Conservation (phyloP, 2,797 vertebrate genomes). For the Scomberomorus guttatus region DNA sequence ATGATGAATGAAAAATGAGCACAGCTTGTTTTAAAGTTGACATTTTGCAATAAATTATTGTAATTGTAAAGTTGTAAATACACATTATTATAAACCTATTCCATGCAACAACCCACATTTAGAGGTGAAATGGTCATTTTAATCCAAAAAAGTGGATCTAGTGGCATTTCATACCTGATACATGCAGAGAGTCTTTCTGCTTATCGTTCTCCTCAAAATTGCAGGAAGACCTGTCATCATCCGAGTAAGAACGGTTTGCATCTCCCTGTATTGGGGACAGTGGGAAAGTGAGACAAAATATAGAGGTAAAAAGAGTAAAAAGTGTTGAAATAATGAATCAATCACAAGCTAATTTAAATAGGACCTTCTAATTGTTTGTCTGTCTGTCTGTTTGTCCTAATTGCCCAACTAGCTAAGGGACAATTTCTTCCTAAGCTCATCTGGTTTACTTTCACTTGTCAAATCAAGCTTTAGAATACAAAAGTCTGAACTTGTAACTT, state of each 20-base stretch:
- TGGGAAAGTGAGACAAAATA: constrained; percentile 7
- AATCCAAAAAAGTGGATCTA: not conserved
- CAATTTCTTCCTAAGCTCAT: not conserved
- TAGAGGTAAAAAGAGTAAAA: constrained; percentile 11
- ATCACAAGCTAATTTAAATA: constrained; percentile 29
- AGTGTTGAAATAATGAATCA: constrained; percentile 22
- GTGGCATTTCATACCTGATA: constrained; percentile 86
- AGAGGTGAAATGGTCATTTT: too few species aligned
- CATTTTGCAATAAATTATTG: too few species aligned
- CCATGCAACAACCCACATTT: too few species aligned
- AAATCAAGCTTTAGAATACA: not conserved
- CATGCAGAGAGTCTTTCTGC: constrained; percentile 89
- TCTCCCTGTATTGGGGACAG: constrained; percentile 89
- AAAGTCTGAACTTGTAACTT: not conserved
- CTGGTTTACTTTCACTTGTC: not conserved
- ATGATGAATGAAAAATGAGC: too few species aligned
- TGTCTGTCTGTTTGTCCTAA: too few species aligned
- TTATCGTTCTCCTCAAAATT: constrained; percentile 94
- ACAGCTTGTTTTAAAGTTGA: too few species aligned
- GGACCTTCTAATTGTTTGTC: not conserved
- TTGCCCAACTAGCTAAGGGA: not conserved
- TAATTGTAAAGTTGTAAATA: too few species aligned
- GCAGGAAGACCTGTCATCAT: constrained; percentile 95
- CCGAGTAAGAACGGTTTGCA: constrained; percentile 96
- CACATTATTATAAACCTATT: too few species aligned